phyloP scores from a whole-genome alignment of 2,113 vertebrate species.

The Hippolais icterina region DNA sequence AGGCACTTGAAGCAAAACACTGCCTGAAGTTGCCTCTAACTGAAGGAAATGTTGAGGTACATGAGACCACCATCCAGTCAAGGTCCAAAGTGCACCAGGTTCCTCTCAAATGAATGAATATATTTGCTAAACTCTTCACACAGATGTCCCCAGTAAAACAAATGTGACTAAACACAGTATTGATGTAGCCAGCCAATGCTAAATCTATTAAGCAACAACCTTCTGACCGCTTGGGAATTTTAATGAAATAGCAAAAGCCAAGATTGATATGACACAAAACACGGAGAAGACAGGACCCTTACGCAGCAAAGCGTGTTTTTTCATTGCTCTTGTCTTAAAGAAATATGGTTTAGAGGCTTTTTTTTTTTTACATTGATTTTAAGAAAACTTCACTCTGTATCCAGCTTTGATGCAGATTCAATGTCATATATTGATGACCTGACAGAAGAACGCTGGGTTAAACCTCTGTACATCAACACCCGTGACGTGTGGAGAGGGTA shows the following conservation, averaged over 20 bases:
- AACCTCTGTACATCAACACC: slow-evolving; percentile 58
- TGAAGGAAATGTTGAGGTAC: neutral
- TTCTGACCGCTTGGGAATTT: slow-evolving; percentile 65
- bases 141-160: slow-evolving; percentile 60
- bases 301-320: slow-evolving; percentile 37
- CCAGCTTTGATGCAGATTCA: slow-evolving; percentile 53
- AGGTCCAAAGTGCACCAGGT: slow-evolving; percentile 12
- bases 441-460: slow-evolving; percentile 40
- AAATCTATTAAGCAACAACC: slow-evolving; percentile 66
- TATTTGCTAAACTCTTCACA: slow-evolving; percentile 43
- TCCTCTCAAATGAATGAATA: slow-evolving; percentile 42
- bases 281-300: slow-evolving; percentile 52
- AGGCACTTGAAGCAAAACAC: neutral
- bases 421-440: slow-evolving; percentile 50
- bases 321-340: slow-evolving; percentile 64
- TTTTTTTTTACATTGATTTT: slow-evolving; percentile 59
- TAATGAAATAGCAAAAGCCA: slow-evolving; percentile 64
- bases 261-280: slow-evolving; percentile 64
- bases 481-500: slow-evolving; percentile 35
- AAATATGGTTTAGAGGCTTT: slow-evolving; percentile 49
- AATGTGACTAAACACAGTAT: slow-evolving; percentile 64
- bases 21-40: neutral
- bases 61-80: neutral
- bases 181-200: slow-evolving; percentile 61
- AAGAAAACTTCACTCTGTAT: slow-evolving; percentile 48